Evolutionary conservation across 1,140 invertebrate genomes (phyloP).

Genomic region (Caerostris extrusa): DNA sequence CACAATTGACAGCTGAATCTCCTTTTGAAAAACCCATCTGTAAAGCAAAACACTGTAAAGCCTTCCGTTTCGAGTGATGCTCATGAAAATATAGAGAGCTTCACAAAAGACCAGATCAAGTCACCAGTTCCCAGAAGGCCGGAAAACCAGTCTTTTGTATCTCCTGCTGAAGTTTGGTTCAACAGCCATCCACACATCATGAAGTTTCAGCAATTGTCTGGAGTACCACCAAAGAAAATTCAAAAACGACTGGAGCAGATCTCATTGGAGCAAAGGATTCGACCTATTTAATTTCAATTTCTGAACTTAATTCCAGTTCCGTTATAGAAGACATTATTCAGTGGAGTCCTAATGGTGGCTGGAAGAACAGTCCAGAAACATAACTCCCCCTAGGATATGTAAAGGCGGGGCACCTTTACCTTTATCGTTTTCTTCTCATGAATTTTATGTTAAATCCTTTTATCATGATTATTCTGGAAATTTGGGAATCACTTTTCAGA

Average conservation of each 20-base stretch:
- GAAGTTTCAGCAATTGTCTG: neutral
- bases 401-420: conserved; percentile 6
- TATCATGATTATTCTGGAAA: conserved; percentile 30
- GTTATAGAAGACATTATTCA: conserved; percentile 44
- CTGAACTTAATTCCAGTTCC: neutral
- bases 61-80: too few species aligned
- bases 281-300: neutral
- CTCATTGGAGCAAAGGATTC: too few species aligned
- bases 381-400: conserved; percentile 4
- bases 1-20: too few species aligned
- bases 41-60: too few species aligned
- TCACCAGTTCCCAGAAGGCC: too few species aligned
- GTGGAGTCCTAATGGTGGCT: conserved; percentile 70
- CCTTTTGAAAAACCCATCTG: too few species aligned
- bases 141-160: neutral
- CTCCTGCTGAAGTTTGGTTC: too few species aligned
- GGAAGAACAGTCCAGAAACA: neutral
- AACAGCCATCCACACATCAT: neutral
- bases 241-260: neutral
- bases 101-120: too few species aligned
- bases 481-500: conserved; percentile 45
- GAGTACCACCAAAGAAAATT: neutral
- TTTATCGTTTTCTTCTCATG: conserved; percentile 26
- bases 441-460: neutral
- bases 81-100: too few species aligned